These are phyloP conservation scores for Lamprologus sp. DNA, from an alignment of 2,113 vertebrate genomes.

Conservation along the genomic window DNA sequence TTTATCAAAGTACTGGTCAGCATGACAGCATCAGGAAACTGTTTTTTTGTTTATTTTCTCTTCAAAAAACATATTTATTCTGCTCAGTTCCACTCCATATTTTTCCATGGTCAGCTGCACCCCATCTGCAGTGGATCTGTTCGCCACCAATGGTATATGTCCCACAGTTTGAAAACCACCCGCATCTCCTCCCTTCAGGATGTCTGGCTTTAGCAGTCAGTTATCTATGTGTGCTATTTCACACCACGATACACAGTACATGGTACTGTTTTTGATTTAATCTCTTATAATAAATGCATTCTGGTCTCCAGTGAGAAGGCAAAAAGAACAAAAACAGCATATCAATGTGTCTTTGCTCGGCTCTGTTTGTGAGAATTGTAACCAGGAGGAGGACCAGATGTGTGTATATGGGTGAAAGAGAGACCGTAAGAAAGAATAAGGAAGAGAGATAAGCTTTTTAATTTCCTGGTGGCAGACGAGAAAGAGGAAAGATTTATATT, in stretches of 20 bases:
- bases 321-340: background rate
- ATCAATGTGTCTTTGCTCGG: background rate
- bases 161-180: background rate
- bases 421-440: background rate
- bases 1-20: background rate
- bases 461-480: constrained; percentile 49
- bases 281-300: background rate
- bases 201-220: background rate
- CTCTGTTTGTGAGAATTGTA: constrained; percentile 19
- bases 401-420: background rate
- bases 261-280: background rate
- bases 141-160: background rate
- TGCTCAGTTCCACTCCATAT: background rate
- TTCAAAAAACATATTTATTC: background rate
- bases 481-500: constrained; percentile 42
- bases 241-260: background rate
- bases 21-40: background rate
- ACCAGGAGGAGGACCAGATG: background rate
- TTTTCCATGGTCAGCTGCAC: background rate
- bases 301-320: background rate
- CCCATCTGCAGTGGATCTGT: background rate
- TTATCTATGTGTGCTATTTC: background rate
- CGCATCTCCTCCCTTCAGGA: background rate
- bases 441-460: constrained; percentile 40
- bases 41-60: background rate